These are phyloP conservation scores for Harlomillsia oculata DNA, from an alignment of 1,140 invertebrate species.

Conservation along the genomic window DNA sequence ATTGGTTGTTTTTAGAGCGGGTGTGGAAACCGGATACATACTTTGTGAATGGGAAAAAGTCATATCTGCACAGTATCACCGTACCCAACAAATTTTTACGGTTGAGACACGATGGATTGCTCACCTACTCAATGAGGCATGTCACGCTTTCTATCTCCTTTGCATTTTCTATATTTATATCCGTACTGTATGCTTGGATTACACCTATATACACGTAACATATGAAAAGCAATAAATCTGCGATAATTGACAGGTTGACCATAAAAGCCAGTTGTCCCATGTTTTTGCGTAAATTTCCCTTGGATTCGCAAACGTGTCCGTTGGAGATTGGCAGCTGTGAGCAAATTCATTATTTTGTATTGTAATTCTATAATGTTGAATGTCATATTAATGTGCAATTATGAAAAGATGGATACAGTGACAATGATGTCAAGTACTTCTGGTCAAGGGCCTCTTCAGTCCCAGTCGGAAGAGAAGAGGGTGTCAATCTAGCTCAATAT, in stretches of 20 bases:
- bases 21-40: constrained; percentile 57
- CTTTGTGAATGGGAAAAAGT: constrained; percentile 53
- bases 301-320: constrained; percentile 53
- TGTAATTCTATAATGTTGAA: neutral
- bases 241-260: constrained; percentile 48
- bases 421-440: constrained; percentile 47
- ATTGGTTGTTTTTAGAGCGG: constrained; percentile 46
- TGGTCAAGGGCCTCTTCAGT: constrained; percentile 43
- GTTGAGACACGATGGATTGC: constrained; percentile 48
- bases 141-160: too few relatives aligned
- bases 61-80: constrained; percentile 54
- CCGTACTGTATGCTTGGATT: too few relatives aligned
- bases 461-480: constrained; percentile 38
- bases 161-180: too few relatives aligned
- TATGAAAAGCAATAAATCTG: too few relatives aligned
- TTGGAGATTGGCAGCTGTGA: constrained; percentile 54
- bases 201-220: too few relatives aligned
- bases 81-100: constrained; percentile 54
- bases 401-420: constrained; percentile 48
- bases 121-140: constrained; percentile 55
- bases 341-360: constrained; percentile 26
- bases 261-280: constrained; percentile 57
- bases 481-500: constrained; percentile 43
- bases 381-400: neutral
- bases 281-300: constrained; percentile 55